Base-by-base conservation (phyloP, 2,797 vertebrate species). In the Ctenopoma kingsleyae region DNA sequence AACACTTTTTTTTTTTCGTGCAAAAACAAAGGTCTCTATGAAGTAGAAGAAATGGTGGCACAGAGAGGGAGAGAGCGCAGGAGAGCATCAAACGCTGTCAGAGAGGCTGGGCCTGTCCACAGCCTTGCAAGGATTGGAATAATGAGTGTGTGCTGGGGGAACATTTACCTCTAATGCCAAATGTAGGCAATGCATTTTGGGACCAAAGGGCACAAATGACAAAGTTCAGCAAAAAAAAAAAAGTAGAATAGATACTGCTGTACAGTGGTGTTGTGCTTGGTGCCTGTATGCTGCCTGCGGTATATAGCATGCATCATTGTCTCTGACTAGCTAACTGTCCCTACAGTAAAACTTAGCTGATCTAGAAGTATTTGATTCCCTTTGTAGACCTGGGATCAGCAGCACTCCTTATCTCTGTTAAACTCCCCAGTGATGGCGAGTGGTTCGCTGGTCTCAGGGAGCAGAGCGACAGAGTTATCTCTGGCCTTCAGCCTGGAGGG, bases 51-150 rank as follows among this genome's bases (percentile, higher is more conserved):
- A 77, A 80, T 66, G 48, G 70, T 72, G 63, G 76, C 69, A 54
- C 55, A 50, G 56, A 71, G 46, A 74, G 35, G 67, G 74, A 71
- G 16, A 69, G 52, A 58, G 75, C 55, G 66, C 53, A 50, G 74
- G 60, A 81, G 81, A 71, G 82, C 71, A 81, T 89, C 75, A 86
- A 85, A 90, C 12, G 71, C 83, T 90, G 90, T 91, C 88, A 89
- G 62, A 77, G 76, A 78, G 71, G 67, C 80, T 43, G 50, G 70
- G 85, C 82, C 81, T 76, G 80, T 92, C 88, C 81, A 57, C 84
- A 56, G 81, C 71, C 77, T 81, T 56, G 74, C 76, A 68, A 76
- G 91, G 82, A 92, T 91, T 91, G 83, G 82, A 88, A 86, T 93
- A 91, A 92, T 92, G 85, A 93, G 76, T 76, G 68, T 80, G 84